These are phyloP conservation scores for Galago senegalensis DNA, from an alignment of 2,797 vertebrate species.

Conservation along the genomic window DNA sequence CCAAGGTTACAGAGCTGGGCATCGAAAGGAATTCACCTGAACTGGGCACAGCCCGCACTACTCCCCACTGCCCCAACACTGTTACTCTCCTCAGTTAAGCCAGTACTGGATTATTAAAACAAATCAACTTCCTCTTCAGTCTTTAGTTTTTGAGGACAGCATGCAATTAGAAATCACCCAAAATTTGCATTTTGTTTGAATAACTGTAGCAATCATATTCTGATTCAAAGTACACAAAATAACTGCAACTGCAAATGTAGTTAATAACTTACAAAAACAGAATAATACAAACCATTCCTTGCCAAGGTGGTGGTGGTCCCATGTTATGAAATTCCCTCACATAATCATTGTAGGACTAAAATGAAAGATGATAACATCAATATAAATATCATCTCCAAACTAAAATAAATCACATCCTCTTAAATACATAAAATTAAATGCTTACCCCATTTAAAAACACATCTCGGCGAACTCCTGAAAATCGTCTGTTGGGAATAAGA, in stretches of 20 bases:
- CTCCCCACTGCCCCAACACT: neutral
- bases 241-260: neutral
- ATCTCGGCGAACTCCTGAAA: conserved; percentile 96
- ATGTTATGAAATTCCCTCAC: conserved; percentile 99
- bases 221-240: conserved; percentile 10
- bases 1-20: neutral
- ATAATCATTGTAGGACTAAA: conserved; percentile 99
- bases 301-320: conserved; percentile 97
- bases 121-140: conserved; percentile 14
- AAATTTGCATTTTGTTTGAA: neutral
- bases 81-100: neutral
- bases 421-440: conserved; percentile 79
- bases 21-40: neutral
- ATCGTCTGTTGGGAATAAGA: conserved; percentile 94
- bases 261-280: conserved; percentile 66
- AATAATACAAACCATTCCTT: conserved; percentile 95
- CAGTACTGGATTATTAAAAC: neutral
- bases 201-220: neutral
- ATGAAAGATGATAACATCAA: conserved; percentile 86
- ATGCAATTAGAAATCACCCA: neutral
- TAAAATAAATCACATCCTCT: conserved; percentile 64
- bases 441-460: conserved; percentile 99
- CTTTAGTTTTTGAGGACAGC: conserved; percentile 10
- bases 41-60: neutral
- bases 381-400: conserved; percentile 65